Conservation (phyloP, 2,797 vertebrate genomes). For the Trachops cirrhosus region DNA sequence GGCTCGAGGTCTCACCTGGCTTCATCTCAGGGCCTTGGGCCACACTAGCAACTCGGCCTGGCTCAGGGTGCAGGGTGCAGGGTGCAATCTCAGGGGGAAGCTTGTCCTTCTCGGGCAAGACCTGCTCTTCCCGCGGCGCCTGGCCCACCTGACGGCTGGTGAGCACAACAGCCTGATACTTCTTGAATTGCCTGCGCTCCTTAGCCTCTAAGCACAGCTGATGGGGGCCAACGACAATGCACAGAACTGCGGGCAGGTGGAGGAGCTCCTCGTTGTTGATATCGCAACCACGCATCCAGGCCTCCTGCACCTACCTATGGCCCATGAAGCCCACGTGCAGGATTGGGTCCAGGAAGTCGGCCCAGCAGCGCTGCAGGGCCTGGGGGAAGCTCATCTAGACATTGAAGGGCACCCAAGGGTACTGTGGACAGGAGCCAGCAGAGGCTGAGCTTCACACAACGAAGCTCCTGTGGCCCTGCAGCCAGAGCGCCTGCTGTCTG, state of each 20-base stretch:
- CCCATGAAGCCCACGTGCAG: slow-evolving; percentile 89
- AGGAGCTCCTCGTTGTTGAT: slow-evolving; percentile 87
- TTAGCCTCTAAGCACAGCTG: slow-evolving; percentile 84
- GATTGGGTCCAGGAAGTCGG: slow-evolving; percentile 82
- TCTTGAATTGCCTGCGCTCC: slow-evolving; percentile 53
- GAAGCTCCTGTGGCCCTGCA: slow-evolving; percentile 85
- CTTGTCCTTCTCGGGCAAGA: slow-evolving; percentile 50
- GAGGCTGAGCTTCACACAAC: slow-evolving; percentile 81
- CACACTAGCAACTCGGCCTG: neutral
- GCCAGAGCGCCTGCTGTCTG: slow-evolving; percentile 84
- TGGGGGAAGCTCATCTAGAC: slow-evolving; percentile 83
- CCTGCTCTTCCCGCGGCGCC: slow-evolving; percentile 56
- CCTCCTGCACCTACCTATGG: slow-evolving; percentile 89
- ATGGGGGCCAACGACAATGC: slow-evolving; percentile 62
- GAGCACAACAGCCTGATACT: slow-evolving; percentile 80
- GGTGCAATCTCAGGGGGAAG: no score
- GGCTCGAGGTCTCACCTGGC: fast-evolving
- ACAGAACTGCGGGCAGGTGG: slow-evolving; percentile 81
- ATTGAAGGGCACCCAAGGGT: slow-evolving; percentile 80
- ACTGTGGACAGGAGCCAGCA: slow-evolving; percentile 84
- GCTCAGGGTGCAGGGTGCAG: neutral
- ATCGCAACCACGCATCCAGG: slow-evolving; percentile 88
- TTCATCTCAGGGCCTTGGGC: neutral
- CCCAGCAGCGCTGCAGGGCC: slow-evolving; percentile 85
- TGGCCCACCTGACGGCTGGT: slow-evolving; percentile 61